phyloP scores from a whole-genome alignment of 2,888 invertebrate genomes.

The Ormia ochracea region DNA sequence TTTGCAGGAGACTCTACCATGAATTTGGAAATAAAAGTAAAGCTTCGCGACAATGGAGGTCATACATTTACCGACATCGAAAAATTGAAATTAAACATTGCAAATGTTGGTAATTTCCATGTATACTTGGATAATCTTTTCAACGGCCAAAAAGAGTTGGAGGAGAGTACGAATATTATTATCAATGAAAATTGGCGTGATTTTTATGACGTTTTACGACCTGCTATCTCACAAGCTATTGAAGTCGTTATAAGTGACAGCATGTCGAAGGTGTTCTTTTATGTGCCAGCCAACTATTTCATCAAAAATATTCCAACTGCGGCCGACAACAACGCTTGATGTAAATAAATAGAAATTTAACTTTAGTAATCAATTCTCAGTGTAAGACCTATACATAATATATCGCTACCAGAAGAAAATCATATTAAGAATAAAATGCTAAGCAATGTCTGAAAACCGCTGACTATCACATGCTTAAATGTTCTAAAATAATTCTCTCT shows the following conservation, averaged over 20 bases:
- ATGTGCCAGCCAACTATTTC: constrained; percentile 82
- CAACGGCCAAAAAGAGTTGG: constrained; percentile 71
- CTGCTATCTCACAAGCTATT: constrained; percentile 81
- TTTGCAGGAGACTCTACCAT: constrained; percentile 75
- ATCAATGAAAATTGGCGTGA: constrained; percentile 84
- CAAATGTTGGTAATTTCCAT: constrained; percentile 81
- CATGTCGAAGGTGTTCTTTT: constrained; percentile 80
- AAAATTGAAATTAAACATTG: constrained; percentile 80
- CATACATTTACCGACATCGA: constrained; percentile 82
- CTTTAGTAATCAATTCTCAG: no score
- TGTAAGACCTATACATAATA: no score
- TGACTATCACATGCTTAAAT: no score
- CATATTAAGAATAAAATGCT: no score
- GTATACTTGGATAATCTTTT: constrained; percentile 83
- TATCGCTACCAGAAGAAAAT: no score
- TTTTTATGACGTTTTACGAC: constrained; percentile 82
- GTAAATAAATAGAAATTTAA: background rate
- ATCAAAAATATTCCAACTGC: constrained; percentile 78
- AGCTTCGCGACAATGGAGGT: constrained; percentile 79
- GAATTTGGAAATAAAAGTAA: constrained; percentile 80
- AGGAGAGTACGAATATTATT: constrained; percentile 83
- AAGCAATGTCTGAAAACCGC: no score
- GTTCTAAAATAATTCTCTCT: no score
- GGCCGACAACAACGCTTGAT: background rate
- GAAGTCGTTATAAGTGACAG: constrained; percentile 81